Conservation (phyloP, 2,113 vertebrate species). For the Geococcyx californianus region DNA sequence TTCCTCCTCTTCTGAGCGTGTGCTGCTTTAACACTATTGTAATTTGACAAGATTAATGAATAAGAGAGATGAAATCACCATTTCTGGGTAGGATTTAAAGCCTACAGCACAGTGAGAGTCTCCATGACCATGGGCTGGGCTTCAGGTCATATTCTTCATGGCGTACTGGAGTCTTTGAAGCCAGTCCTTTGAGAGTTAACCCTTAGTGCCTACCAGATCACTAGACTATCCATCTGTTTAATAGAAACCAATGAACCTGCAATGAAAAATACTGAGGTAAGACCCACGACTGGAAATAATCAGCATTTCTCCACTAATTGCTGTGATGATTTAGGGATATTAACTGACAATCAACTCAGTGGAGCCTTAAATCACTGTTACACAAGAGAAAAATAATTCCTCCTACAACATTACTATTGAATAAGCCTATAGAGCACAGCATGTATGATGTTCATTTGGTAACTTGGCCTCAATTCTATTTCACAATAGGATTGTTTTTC, state of each 20-base stretch:
- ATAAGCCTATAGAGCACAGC: fast-evolving
- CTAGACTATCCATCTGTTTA: background rate
- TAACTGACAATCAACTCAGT: background rate
- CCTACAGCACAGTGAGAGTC: background rate
- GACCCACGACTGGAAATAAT: background rate
- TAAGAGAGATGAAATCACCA: background rate
- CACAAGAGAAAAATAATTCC: background rate
- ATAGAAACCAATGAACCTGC: background rate
- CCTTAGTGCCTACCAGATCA: background rate
- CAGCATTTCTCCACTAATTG: background rate
- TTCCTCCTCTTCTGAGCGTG: background rate
- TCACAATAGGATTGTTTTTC: background rate
- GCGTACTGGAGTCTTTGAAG: background rate
- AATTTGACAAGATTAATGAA: background rate
- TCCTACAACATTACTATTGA: background rate
- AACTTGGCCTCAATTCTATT: background rate
- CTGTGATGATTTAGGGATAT: background rate
- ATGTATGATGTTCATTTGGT: background rate
- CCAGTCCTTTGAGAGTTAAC: background rate
- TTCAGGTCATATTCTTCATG: background rate
- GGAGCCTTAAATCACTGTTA: background rate
- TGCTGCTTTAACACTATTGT: background rate
- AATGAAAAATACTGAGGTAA: background rate
- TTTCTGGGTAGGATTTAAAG: background rate
- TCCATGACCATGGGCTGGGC: background rate